A percentile compares a stretch with the other conserved stretches of the same genome.
phyloP scores from a whole-genome alignment of 92 coral and sea anemone genomes.

The Galaxea fascicularis region DNA sequence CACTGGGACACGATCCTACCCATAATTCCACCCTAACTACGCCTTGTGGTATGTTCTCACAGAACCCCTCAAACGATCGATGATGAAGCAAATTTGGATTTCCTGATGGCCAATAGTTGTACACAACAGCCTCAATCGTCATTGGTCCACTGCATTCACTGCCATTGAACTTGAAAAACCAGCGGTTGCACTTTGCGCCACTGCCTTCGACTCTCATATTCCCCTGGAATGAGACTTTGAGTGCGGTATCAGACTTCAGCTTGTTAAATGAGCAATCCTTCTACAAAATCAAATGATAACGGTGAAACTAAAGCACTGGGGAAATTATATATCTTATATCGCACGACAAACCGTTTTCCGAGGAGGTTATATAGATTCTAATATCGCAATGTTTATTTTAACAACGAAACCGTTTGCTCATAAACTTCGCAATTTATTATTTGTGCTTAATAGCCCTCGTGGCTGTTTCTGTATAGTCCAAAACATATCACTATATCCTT shows the following conservation, averaged over 20 bases:
- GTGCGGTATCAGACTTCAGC: background rate
- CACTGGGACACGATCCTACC: background rate
- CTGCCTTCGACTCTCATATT: background rate
- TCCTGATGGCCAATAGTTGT: background rate
- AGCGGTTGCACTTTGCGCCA: background rate
- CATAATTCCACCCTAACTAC: background rate
- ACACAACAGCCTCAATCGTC: background rate
- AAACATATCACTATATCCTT: too few species aligned
- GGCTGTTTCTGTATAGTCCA: too few species aligned
- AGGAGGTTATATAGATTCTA: too few species aligned
- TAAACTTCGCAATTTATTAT: too few species aligned
- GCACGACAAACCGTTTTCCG: too few species aligned
- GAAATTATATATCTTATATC: too few species aligned
- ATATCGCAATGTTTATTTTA: too few species aligned
- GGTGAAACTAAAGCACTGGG: too few species aligned
- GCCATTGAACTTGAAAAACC: background rate
- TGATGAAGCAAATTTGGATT: background rate
- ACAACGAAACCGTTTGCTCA: too few species aligned
- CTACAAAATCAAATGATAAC: too few species aligned
- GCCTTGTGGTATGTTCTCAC: too few species aligned
- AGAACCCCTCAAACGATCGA: background rate
- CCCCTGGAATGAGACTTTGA: conserved; percentile 6
- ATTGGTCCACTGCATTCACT: background rate
- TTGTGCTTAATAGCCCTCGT: too few species aligned
- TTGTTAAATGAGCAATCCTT: background rate